Conservation (phyloP, 2,888 invertebrate species). For the Trachelus troglodyta region DNA sequence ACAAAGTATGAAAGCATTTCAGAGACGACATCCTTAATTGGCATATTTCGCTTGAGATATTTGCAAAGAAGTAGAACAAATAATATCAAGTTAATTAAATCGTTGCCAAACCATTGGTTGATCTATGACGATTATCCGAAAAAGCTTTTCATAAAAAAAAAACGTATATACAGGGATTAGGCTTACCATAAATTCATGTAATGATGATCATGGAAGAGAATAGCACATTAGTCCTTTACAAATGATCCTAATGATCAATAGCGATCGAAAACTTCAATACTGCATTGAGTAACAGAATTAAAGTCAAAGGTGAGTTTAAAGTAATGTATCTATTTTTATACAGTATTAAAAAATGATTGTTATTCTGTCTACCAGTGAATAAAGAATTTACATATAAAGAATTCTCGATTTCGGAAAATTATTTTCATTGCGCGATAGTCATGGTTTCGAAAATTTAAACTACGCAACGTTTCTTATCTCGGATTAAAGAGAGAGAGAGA, state of each 20-base stretch:
- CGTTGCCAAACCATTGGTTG: neutral
- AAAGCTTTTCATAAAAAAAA: neutral
- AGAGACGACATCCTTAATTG: neutral
- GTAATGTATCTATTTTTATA: neutral
- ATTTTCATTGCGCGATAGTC: neutral
- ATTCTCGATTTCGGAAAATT: neutral
- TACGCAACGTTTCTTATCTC: neutral
- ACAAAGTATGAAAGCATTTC: neutral
- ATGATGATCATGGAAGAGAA: neutral
- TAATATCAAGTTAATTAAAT: neutral
- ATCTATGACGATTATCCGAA: neutral
- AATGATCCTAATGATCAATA: neutral
- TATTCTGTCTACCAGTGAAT: neutral
- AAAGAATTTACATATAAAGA: neutral
- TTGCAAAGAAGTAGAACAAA: neutral
- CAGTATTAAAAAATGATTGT: neutral
- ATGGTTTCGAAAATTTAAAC: neutral
- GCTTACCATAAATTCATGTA: neutral
- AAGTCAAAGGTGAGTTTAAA: neutral
- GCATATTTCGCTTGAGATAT: neutral
- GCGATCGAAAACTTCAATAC: neutral
- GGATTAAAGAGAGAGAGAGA: constrained; percentile 9
- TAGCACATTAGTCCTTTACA: neutral
- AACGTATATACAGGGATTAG: neutral
- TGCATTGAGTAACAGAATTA: neutral